Base-by-base conservation (phyloP, 2,797 vertebrate species). In the Geotrypetes seraphini region DNA sequence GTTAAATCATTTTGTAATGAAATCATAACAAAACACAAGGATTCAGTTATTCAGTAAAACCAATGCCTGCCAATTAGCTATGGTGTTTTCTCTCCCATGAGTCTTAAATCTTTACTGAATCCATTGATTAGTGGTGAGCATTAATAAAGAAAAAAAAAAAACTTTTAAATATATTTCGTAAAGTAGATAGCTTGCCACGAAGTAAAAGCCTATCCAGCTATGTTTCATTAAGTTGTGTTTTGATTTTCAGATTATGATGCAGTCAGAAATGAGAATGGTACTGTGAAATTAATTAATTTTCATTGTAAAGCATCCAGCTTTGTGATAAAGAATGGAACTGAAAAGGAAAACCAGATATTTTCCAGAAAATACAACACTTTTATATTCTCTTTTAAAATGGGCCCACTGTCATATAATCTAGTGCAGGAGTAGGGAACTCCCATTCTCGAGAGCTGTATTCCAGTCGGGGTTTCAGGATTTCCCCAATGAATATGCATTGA, bases 51-150 rank as follows among this genome's bases (percentile, higher is more conserved):
- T 24, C 14, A 34, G 24, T 25, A 22, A 26, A 33, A 33, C 52
- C 51, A 33, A 39, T 31, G 37, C 21, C 32, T 41, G 19, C 61
- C 35, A 47, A 42, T 68, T 49, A 52, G 19, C 28, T 54, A 35
- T 31, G 60, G 53, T 59, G 30, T 31, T 9, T 31, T 39, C 43
- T 38, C 47, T 69, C 37, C 35, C 48, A 25, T 45, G 46, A 55
- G 58, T 33, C 20, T 6, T 56, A 36, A 53, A 35, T 50, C 56
- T 25, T 51, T 17, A 49, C 39, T 54, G 58, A 47, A 50, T 35
- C 34, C 46, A 34, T 18, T 14, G 36, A 43, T 65, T 66, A 38
- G 11, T 39, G 70, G 24, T 43, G 16, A 66, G 52, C 63, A 57
- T 26, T 43, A 15, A n/a, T n/a, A n/a, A n/a, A n/a, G n/a, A 32